A percentile compares a stretch with the other conserved stretches of the same genome.
Evolutionary conservation across 2,888 invertebrate species (phyloP).

Genomic region (Pelosia muscerda): DNA sequence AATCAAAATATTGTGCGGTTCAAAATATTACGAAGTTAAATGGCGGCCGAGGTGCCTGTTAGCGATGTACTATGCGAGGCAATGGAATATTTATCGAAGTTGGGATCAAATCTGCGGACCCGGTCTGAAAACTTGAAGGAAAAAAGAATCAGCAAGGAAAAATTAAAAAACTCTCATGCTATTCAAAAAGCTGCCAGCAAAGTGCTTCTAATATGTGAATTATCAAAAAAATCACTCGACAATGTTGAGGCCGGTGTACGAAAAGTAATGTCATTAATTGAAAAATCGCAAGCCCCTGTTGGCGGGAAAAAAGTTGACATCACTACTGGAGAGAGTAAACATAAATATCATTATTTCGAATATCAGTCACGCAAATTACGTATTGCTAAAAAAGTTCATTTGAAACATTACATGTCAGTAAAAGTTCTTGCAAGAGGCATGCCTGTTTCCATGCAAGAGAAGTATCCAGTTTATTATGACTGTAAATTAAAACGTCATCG

Average conservation of each 20-base stretch:
- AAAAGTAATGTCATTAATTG: constrained; percentile 65
- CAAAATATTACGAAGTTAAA: constrained; percentile 52
- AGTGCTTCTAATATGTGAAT: constrained; percentile 78
- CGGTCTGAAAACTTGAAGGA: constrained; percentile 76
- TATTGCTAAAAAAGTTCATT: constrained; percentile 67
- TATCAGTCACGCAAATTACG: constrained; percentile 66
- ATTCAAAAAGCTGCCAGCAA: constrained; percentile 78
- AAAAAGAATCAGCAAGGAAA: constrained; percentile 72
- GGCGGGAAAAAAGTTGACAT: constrained; percentile 54
- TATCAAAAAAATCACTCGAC: constrained; percentile 80
- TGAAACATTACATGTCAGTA: constrained; percentile 73
- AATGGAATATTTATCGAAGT: constrained; percentile 80
- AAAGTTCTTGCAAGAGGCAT: constrained; percentile 68
- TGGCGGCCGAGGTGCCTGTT: constrained; percentile 76
- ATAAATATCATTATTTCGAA: constrained; percentile 62
- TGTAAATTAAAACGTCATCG: constrained; percentile 70
- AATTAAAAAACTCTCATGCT: constrained; percentile 74
- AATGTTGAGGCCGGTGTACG: constrained; percentile 78
- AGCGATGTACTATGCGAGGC: constrained; percentile 78
- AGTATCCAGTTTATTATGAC: constrained; percentile 75
- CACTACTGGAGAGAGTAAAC: constrained; percentile 24
- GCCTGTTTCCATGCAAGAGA: constrained; percentile 61
- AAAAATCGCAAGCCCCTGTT: constrained; percentile 57
- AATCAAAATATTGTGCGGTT: constrained; percentile 12
- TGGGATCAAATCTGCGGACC: constrained; percentile 75